Percentiles rank a stretch among this genome's conserved stretches.
These are phyloP conservation scores for Turritopsis dohrnii DNA, from an alignment of 30 jellyfish, hydroid and myxozoan species.

Conservation along the genomic window DNA sequence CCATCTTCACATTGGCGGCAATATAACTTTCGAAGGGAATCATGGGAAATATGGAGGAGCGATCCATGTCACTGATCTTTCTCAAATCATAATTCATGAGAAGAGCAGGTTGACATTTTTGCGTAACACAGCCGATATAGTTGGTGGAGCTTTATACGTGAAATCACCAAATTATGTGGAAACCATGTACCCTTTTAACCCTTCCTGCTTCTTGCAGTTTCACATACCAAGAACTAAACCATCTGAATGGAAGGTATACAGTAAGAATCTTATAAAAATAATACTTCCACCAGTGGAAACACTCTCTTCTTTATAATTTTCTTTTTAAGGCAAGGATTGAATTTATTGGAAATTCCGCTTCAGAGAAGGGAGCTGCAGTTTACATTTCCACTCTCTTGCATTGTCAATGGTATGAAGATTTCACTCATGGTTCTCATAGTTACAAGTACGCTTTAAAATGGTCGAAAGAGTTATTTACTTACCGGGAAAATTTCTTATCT, in stretches of 20 bases:
- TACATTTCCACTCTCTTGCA: conserved; percentile 38
- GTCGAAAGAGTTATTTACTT: background rate
- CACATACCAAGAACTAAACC: conserved; percentile 48
- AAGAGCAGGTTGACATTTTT: too few species aligned
- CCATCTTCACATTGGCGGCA: conserved; percentile 36
- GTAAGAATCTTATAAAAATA: too few species aligned
- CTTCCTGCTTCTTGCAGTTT: conserved; percentile 56
- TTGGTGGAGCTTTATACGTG: conserved; percentile 57
- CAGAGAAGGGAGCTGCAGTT: conserved; percentile 59
- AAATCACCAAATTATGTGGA: conserved; percentile 43
- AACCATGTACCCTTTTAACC: conserved; percentile 54
- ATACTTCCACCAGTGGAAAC: too few species aligned
- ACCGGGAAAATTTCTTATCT: background rate
- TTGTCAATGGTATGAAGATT: conserved; percentile 49
- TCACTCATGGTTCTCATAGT: conserved; percentile 7
- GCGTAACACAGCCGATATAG: conserved; percentile 51
- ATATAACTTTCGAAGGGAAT: conserved; percentile 19
- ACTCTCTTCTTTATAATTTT: too few species aligned
- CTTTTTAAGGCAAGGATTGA: conserved; percentile 27
- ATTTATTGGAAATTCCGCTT: conserved; percentile 46
- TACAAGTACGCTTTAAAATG: background rate
- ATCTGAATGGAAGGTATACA: conserved; percentile 57
- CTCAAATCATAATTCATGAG: conserved; percentile 21
- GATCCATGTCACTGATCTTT: conserved; percentile 41
- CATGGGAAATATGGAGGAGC: conserved; percentile 52